Evolutionary conservation across 2,113 vertebrate species (phyloP), one percentile per base, ranked within the genome.

Genomic region (Pampusana beccarii): DNA sequence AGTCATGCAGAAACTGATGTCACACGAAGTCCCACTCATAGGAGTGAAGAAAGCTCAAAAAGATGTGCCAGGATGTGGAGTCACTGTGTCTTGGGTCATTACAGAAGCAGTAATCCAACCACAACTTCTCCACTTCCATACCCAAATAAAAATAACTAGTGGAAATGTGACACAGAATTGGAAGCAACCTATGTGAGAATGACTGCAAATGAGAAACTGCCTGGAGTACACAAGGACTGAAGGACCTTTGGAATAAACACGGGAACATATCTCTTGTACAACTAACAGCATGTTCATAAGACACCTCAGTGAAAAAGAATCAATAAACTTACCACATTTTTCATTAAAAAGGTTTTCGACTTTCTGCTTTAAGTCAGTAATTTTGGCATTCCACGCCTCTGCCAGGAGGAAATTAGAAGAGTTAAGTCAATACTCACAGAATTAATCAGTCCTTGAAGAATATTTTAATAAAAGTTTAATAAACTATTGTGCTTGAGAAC

Each of bases 321-420:
- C 25, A 75, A 72, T 31, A 70, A 82, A 96, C 98, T 94, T 97
- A 98, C 98, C 98, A 20, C 98, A 98, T 95, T 98, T 98, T 91
- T 98, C 98, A 96, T 96, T 98, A 78, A 98, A 98, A 44, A 98
- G 97, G 51, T 97, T 97, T 90, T 98, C 98, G 1, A 98, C 98
- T 95, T 98, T 98, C 92, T 98, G 93, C 89, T 98, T 98, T 56
- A 98, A 89, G 90, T 97, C 97, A 6, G 95, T 98, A 61, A 98
- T 98, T 96, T 97, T 98, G 85, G 97, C 96, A 93, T 98, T 98
- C 98, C 98, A 98, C 2, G 96, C 95, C 79, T 98, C 98, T 98
- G 97, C 25, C 83, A 74, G 40, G 24, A 85, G n/a, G n/a, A 92
- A 84, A 97, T 60, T 2, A 46, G 46, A 95, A 87, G 50, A 64